Conservation (phyloP, 2,113 vertebrate genomes). For the Catharus minimus region DNA sequence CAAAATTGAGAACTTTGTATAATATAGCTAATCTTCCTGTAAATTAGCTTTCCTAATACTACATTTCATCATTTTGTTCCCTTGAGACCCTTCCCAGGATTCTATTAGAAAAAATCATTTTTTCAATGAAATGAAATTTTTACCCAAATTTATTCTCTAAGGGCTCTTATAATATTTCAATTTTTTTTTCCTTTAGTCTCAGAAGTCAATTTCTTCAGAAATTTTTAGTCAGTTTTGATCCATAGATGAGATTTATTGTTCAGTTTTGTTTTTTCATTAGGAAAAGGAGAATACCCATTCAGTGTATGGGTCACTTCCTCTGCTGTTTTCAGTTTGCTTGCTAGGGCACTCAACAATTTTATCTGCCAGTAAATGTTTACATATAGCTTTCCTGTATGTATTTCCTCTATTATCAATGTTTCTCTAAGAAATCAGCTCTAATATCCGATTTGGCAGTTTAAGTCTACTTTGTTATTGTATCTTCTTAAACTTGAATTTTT, state of each 20-base stretch:
- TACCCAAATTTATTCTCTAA: background rate
- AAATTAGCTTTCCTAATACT: background rate
- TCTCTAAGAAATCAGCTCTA: background rate
- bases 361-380: background rate
- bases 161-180: fast-evolving
- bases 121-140: background rate
- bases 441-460: background rate
- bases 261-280: background rate
- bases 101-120: background rate
- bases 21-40: background rate
- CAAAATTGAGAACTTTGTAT: background rate
- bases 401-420: background rate
- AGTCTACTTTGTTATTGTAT: background rate
- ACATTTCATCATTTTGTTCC: background rate
- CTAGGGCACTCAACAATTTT: background rate
- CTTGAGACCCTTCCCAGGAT: background rate
- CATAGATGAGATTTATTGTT: background rate
- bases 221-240: background rate
- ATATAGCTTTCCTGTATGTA: background rate
- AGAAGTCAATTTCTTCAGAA: background rate
- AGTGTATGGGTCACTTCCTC: background rate
- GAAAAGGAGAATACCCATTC: background rate
- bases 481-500: background rate
- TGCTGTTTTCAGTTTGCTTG: background rate
- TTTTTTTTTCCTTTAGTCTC: background rate